phyloP scores from a whole-genome alignment of 2,797 vertebrate species.

The Artibeus jamaicensis region DNA sequence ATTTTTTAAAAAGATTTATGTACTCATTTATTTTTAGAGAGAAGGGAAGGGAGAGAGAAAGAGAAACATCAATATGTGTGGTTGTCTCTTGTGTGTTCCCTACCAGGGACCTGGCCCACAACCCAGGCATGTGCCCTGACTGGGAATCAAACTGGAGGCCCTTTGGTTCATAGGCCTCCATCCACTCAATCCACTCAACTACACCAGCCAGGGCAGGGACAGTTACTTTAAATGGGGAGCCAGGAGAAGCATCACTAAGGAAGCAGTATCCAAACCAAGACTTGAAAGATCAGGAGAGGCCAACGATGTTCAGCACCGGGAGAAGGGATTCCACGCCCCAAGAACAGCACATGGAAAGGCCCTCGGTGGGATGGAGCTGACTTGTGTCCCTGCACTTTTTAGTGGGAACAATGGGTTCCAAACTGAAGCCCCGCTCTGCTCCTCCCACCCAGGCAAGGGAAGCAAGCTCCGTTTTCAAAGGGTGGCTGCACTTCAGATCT shows the following conservation, averaged over 20 bases:
- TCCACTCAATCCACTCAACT: background rate
- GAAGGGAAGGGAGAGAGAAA: background rate
- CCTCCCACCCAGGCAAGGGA: background rate
- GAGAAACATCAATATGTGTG: background rate
- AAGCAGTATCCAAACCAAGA: background rate
- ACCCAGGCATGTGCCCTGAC: background rate
- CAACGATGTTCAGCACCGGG: background rate
- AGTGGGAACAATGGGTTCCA: background rate
- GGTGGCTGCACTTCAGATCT: background rate
- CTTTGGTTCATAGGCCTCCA: rapidly evolving
- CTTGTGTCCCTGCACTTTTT: background rate
- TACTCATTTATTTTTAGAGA: background rate
- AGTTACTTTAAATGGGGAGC: background rate
- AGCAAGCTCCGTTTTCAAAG: background rate
- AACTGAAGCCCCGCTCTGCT: background rate
- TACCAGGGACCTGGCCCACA: background rate
- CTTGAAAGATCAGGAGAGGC: background rate
- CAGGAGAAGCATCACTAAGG: background rate
- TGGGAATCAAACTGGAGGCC: background rate
- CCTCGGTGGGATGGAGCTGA: background rate
- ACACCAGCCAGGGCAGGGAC: background rate
- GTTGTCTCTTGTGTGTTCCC: background rate
- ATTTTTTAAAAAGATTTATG: background rate
- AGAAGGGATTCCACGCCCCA: background rate
- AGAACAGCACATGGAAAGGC: background rate